Evolutionary conservation across 37 sponge, comb jelly and placozoan species (phyloP).

Genomic region (Axinella damicornis): DNA sequence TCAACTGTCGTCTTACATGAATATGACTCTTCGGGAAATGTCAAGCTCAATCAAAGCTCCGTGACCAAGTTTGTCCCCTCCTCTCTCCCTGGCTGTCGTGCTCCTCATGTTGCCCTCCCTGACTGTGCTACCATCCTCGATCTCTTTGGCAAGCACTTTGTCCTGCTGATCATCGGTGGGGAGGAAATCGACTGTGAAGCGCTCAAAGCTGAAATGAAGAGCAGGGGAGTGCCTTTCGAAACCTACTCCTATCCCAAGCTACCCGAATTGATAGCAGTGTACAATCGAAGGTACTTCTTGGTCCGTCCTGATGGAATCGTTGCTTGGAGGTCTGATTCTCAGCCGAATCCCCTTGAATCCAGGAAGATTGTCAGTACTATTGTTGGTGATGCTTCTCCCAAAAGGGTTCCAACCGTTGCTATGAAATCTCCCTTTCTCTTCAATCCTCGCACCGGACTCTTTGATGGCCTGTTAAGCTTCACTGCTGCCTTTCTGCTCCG

Average conservation of each 20-base stretch:
- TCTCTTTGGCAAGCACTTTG: conserved; percentile 67
- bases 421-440: too few species aligned
- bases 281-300: conserved; percentile 74
- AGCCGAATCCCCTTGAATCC: conserved; percentile 60
- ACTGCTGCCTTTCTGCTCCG: conserved; percentile 13
- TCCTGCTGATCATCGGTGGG: conserved; percentile 72
- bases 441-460: neutral
- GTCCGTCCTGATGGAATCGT: conserved; percentile 83
- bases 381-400: conserved; percentile 37
- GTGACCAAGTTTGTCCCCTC: conserved; percentile 28
- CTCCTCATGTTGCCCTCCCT: conserved; percentile 77
- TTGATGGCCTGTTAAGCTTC: neutral
- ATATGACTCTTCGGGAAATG: conserved; percentile 1
- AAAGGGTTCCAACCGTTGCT: neutral
- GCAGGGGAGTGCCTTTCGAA: conserved; percentile 45
- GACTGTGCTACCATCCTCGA: conserved; percentile 56
- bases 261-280: conserved; percentile 50
- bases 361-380: conserved; percentile 32
- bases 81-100: conserved; percentile 79
- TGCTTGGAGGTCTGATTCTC: conserved; percentile 72
- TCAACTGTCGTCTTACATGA: conserved; percentile 74
- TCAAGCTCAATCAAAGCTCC: neutral
- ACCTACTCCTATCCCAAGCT: conserved; percentile 11
- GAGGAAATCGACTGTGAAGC: conserved; percentile 41
- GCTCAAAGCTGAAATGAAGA: conserved; percentile 44